Conservation (phyloP, 2,797 vertebrate species). For the Eleutherodactylus coqui region DNA sequence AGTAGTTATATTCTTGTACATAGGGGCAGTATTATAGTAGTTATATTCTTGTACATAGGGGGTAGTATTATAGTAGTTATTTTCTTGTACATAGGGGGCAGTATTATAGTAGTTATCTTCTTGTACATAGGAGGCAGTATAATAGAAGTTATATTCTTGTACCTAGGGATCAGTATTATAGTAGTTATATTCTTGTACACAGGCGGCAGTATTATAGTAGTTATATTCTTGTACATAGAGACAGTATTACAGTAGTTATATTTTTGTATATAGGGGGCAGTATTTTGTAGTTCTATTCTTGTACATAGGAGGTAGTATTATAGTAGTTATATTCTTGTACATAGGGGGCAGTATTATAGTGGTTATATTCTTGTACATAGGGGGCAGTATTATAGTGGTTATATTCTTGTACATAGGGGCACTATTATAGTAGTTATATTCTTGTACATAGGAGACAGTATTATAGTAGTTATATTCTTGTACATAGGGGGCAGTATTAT, state of each 20-base stretch:
- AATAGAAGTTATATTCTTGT: constrained; percentile 2
- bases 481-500: constrained; percentile 10
- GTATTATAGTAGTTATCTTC: constrained; percentile 21
- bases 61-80: constrained; percentile 4
- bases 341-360: constrained; percentile 5
- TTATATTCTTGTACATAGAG: not conserved
- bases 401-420: not conserved
- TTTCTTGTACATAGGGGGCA: not conserved
- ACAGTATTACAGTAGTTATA: constrained; percentile 4
- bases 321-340: constrained; percentile 13
- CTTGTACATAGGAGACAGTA: constrained; percentile 1
- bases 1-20: constrained; percentile 14
- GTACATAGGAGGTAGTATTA: constrained; percentile 10
- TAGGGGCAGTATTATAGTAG: constrained; percentile 8
- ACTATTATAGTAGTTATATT: constrained; percentile 6
- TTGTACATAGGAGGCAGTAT: not conserved
- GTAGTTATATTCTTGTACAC: constrained; percentile 15
- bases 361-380: constrained; percentile 17
- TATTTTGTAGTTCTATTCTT: constrained; percentile 8
- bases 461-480: constrained; percentile 10
- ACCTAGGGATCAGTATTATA: not conserved
- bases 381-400: constrained; percentile 4
- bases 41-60: constrained; percentile 8
- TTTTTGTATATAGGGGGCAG: not conserved
- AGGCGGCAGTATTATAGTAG: constrained; percentile 1